Evolutionary conservation across 2,888 invertebrate species (phyloP).

Genomic region (Plebejus anna): DNA sequence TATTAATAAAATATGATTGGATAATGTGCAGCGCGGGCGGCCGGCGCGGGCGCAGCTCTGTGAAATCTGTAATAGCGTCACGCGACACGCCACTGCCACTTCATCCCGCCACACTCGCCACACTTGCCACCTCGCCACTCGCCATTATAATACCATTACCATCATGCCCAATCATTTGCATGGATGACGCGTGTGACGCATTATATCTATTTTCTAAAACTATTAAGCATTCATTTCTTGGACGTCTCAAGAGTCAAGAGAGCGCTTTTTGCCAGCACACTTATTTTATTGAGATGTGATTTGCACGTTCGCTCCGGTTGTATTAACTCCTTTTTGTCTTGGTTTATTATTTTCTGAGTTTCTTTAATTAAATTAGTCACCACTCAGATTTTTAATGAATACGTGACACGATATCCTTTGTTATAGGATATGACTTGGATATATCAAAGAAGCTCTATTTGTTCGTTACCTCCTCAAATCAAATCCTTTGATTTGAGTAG

Average conservation of each 20-base stretch:
- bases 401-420: neutral
- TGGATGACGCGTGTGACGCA: constrained; percentile 34
- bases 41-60: constrained; percentile 37
- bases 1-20: constrained; percentile 20
- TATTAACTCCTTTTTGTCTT: neutral
- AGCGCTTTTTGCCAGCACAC: neutral
- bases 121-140: constrained; percentile 28
- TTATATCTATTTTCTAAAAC: constrained; percentile 14
- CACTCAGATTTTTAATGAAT: neutral
- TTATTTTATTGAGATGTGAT: constrained; percentile 1
- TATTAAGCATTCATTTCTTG: constrained; percentile 10
- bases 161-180: constrained; percentile 36
- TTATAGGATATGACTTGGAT: neutral
- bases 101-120: constrained; percentile 20
- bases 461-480: neutral
- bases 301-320: neutral
- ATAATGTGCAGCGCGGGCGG: constrained; percentile 33
- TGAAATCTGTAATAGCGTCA: constrained; percentile 42
- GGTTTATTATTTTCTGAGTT: neutral
- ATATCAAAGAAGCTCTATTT: neutral
- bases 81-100: constrained; percentile 21
- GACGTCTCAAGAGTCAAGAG: neutral
- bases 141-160: constrained; percentile 42
- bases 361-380: neutral
- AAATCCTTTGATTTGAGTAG: neutral